Base-by-base conservation (phyloP, 2,888 invertebrate genomes). In the Archaeoteleia sp. region DNA sequence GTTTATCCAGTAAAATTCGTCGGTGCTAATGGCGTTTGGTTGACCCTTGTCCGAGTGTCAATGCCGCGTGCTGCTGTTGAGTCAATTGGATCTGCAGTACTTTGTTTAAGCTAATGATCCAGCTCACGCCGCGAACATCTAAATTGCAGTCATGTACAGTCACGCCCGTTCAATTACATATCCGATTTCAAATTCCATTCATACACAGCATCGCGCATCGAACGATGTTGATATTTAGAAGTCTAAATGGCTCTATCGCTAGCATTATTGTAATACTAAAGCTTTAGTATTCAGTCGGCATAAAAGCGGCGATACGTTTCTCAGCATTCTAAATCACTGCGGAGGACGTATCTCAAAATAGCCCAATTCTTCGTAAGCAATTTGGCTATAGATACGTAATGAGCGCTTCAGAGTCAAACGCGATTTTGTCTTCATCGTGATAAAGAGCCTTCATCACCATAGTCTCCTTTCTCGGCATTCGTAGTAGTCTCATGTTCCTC, bases 41-140 rank as follows among this genome's bases (percentile, higher is more conserved):
- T 76, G 77, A 77, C 74, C 78, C 76, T 74, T 72, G 72, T 74
- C 72, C 73, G 34, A 71, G 68, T 71, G 77, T 74, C 75, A 71
- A 71, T 70, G 63, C 55, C 62, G 61, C 65, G 60, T 49, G 67
- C 48, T 39, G 42, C 49, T 57, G 49, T 45, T 45, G 25, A 63
- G 40, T 29, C 42, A 60, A 57, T 57, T 57, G 63, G 63, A 57
- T 63, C 45, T 20, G 37, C n/a, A 34, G 8, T 40, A 15, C 9
- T 32, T 25, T 46, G 32, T 29, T 43, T 43, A 30, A 54, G 23
- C 27, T 48, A 42, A 54, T 54, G 42, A 49, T 34, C 34, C 13
- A 8, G 20, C 46, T 46, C 27, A 8, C 5, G 25, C 25, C 6
- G 17, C 1, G 13, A n/a, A 23, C 23, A 10, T 37, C 25, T 5